Base-by-base conservation (phyloP, 1,140 invertebrate genomes). In the Grapholita molesta region DNA sequence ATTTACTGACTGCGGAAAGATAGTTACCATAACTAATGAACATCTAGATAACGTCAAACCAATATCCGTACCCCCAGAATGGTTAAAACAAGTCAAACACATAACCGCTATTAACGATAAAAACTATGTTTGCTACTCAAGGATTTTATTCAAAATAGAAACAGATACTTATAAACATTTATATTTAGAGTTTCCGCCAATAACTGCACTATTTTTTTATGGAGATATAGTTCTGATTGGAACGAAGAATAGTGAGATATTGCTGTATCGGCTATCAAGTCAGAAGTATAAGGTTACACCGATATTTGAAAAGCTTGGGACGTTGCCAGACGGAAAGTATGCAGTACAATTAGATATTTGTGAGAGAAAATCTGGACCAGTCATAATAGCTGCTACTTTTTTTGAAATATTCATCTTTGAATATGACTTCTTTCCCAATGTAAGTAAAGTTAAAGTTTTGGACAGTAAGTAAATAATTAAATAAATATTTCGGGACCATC, bases 51-150 rank as follows among this genome's bases (percentile, higher is more conserved):
- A 32, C 23, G 76, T 78, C 3, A 82, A 80, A 69, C 68, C 71
- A 4, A 72, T 90, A 28, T 78, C 73, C 11, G 82, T 79, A 52
- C 86, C 88, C 5, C 66, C 72, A 8, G 86, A 88, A 77, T 89
- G 86, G 86, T 73, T 89, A 18, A 79, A 77, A 66, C 86, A 88
- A 9, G 84, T 89, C 0, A 89, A 86, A 75, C 75, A 88, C 64
- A 81, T 90, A 7, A 33, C 53, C 69, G 79, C 79, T 21, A 71
- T 89, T 8, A 83, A 89, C 65, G 78, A 87, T 38, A 79, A 57
- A 38, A 90, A 90, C 28, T 89, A 79, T 71, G 77, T 90, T n/a
- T 89, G 84, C 70, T 90, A 87, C 65, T 90, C 88, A 12, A 68
- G 85, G 25, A 82, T 83, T 64, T 57, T 89, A 67, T 86, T 89